These are phyloP conservation scores for Ptychadena robeensis DNA, from an alignment of 2,797 vertebrate genomes.

Conservation along the genomic window DNA sequence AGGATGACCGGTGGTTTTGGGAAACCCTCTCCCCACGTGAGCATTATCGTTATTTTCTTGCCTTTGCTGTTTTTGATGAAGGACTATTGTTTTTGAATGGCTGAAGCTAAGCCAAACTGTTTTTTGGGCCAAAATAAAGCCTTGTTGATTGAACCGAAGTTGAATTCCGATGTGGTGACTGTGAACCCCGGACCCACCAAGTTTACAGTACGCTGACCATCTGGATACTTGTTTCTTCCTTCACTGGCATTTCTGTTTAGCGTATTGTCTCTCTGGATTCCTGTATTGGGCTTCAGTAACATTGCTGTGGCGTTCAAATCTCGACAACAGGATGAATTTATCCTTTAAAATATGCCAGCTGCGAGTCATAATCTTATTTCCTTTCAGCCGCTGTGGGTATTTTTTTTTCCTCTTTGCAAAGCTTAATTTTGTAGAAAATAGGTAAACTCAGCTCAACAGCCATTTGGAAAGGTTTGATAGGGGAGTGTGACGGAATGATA, in stretches of 20 bases:
- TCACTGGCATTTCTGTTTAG: not conserved
- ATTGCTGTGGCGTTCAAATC: not conserved
- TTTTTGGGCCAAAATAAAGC: too few relatives aligned
- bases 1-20: too few relatives aligned
- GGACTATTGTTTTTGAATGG: too few relatives aligned
- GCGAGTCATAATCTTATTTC: constrained; percentile 68
- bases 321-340: constrained; percentile 1
- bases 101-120: too few relatives aligned
- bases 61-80: too few relatives aligned
- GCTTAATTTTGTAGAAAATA: constrained; percentile 71
- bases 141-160: too few relatives aligned
- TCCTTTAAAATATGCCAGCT: constrained; percentile 52
- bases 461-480: constrained; percentile 71
- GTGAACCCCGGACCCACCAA: too few relatives aligned
- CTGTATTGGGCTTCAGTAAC: not conserved
- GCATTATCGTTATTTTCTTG: too few relatives aligned
- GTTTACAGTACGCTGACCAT: too few relatives aligned
- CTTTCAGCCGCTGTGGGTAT: constrained; percentile 48
- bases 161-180: too few relatives aligned
- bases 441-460: constrained; percentile 65
- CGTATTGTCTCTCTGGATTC: not conserved
- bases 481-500: constrained; percentile 71
- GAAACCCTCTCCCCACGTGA: too few relatives aligned
- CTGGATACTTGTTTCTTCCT: not conserved
- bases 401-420: constrained; percentile 47